Evolutionary conservation across 2,113 vertebrate species (phyloP), one percentile per base, ranked within the genome.

Genomic region (Sialia sialis): DNA sequence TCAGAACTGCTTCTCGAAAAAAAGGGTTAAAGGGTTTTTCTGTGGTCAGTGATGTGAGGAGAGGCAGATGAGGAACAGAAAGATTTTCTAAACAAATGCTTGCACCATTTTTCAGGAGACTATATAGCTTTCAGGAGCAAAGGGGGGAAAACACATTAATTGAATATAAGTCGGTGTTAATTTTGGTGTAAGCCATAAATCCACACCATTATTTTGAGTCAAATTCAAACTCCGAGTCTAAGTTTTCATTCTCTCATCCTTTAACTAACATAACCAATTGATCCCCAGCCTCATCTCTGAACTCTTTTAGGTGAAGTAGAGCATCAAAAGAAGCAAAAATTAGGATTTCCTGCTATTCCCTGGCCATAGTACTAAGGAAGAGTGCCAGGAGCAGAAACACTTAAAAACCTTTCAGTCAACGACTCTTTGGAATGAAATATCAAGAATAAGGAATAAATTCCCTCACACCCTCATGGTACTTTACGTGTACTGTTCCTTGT

Each of bases 171-270:
- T 66, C 26, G 66, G 7, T 49, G 34, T 89, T 77, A 60, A 84
- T 86, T 94, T 80, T 91, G 75, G 17, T 56, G 30, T 48, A 74
- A 88, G 26, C 16, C n/a, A 16, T 63, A 93, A 75, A 76, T 90
- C 22, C 46, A 52, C 14, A 16, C 15, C 12, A 18, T 66, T 66
- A 59, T 60, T 89, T 77, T 74, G 34, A 5, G 2, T 70, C 36
- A 39, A 30, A 59, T 20, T 49, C 32, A 11, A 70, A 43, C 63
- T 90, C 93, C 74, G 49, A 44, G 46, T 74, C 9, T 21, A 86
- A 64, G 15, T 70, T 95, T 87, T 46, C 43, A 43, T 82, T 92
- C 38, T 66, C 29, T 91, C 16, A 46, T 32, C 30, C 26, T 83
- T 76, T 89, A 54, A 27, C 4, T 77, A 41, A 56, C 36, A 26